Base-by-base conservation (phyloP, 2,888 invertebrate species). In the Nymphalis polychloros region DNA sequence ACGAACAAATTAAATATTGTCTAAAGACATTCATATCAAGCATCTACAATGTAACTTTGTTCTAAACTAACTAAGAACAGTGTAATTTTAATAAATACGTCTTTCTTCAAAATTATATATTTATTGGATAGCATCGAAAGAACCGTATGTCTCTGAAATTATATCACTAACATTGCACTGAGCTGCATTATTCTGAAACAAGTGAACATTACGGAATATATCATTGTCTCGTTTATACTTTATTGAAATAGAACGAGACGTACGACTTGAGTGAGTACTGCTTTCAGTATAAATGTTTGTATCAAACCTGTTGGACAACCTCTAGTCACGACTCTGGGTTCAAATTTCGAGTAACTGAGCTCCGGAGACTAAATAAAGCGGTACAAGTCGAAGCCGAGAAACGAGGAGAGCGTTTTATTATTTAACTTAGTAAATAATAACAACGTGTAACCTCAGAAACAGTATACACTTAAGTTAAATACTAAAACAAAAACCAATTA, bases 261-360 rank as follows among this genome's bases (percentile, higher is more conserved):
- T 31, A 47, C 60, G 59, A 47, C n/a, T 57, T 59, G 65, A 72
- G 47, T 50, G 65, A 63, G 62, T 52, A 60, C 63, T 66, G 70
- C 72, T 68, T 70, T 52, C 70, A 70, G 77, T 76, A 76, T 73
- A 75, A 77, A 72, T 73, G 76, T 73, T 76, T 76, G 78, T 77
- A 74, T 75, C 76, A 80, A 85, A 89, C 88, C 83, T 78, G 88
- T 86, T 81, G 66, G 75, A 79, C 86, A 76, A 75, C 84, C 74
- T 77, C 80, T 79, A 85, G 86, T 88, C 89, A 89, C 88, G 89
- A 86, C 76, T 80, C 71, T 63, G 73, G 85, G 81, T 80, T 88
- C 87, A 80, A 81, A 84, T 88, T 88, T 84, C 88, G 80, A 83
- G 75, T 79, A 78, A 72, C 79, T 75, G 75, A 74, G 76, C 74